Base-by-base conservation (phyloP, 2,797 vertebrate species). In the Okamejei kenojei region DNA sequence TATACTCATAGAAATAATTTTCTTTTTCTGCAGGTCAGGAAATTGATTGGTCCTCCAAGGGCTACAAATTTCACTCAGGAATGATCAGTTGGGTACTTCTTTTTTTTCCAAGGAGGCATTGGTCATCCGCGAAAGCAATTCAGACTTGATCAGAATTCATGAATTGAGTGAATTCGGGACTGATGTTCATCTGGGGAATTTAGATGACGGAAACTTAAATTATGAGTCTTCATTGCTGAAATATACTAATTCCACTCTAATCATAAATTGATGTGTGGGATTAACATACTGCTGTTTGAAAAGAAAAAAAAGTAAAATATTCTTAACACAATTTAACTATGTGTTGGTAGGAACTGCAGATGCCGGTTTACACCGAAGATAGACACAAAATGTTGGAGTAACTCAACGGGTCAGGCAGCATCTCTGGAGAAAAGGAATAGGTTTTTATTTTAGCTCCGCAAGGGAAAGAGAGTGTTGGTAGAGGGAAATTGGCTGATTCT, bases 21-120 rank as follows among this genome's bases (percentile, higher is more conserved):
- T 26, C 84, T 88, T 68, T 88, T 35, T 88, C 61, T 35, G 84
- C 17, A 88, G 84, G 63, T 65, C 65, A 68, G 84, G 84, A 88
- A 68, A 68, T 88, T 32, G 61, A 88, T 68, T 88, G 84, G n/a
- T 9, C n/a, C 84, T 26, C 63, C 8, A 65, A 68, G 84, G 84
- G 82, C 61, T 88, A 68, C 63, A 65, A 68, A 88, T 68, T 19
- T 68, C 61, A 88, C n/a, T 65, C 61, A 65, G 65, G 6, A 23
- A 9, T 35, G n/a, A 65, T 68, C 84, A 68, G 61, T 68, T 68
- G 21, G 61, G 7, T 35, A 68, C 35, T 88, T 68, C 15, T 88
- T 88, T 88, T 7, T 35, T 32, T 32, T 35, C 61, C n/a, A 68
- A 21, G 15, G 84, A 65, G 61, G 17, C 38, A 35, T 86, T 86